Base-by-base conservation (phyloP, 2,888 invertebrate species). In the Watsonalla binaria region DNA sequence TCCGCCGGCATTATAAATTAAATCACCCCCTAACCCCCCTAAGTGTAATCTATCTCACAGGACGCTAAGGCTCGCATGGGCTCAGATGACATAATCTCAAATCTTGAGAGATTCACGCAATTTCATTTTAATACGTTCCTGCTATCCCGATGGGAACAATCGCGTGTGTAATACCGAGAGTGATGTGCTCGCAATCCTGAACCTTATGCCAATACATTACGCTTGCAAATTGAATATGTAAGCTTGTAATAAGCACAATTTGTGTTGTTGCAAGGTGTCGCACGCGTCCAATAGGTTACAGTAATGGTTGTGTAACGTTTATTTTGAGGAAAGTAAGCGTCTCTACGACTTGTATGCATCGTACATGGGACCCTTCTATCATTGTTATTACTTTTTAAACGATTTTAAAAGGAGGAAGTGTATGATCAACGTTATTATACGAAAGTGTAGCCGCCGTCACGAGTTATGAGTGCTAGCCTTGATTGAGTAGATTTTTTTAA, bases 51-150 rank as follows among this genome's bases (percentile, higher is more conserved):
- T 46, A 24, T 46, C 46, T 46, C 15, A 14, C 14, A 14, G 24
- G 24, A 24, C 9, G 14, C 24, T 24, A 24, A 46, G 7, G 14
- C 24, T 14, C 24, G 46, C 46, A 14, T 14, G 9, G 9, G 14
- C 14, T 8, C 46, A 24, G 39, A 53, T 57, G 66, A 66, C 68
- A 60, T 65, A 66, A 74, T 74, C 74, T 65, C 50, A 52, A 57
- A 70, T 71, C 70, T 70, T 69, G 71, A 68, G 65, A 64, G 61
- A 66, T 66, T 63, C 58, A 55, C 52, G 58, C 50, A 56, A 51
- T 47, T 52, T 55, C 46, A 42, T 42, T 42, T 42, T 42, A 42
- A 42, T 42, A 42, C 42, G 42, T 42, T 42, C 42, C 11, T 5
- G 11, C 42, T 11, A 7, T 37, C 6, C 42, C 42, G 9, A 8